phyloP scores from a whole-genome alignment of 2,797 vertebrate species.

The Numenius phaeopus region DNA sequence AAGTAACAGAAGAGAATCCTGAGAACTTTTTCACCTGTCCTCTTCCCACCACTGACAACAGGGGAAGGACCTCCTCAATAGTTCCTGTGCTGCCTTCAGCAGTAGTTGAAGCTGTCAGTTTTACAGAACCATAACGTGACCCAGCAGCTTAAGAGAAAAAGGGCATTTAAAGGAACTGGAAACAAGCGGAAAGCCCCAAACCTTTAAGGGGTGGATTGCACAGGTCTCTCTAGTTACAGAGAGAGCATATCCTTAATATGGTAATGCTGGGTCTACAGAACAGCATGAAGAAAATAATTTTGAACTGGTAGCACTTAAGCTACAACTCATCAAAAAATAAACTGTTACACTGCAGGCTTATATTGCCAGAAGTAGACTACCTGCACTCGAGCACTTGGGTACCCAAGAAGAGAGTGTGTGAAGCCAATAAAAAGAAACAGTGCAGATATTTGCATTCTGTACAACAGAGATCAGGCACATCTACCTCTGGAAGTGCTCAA shows the following conservation, averaged over 20 bases:
- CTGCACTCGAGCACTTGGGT: rapidly evolving
- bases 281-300: background rate
- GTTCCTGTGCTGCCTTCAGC: background rate
- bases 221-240: background rate
- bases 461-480: rapidly evolving
- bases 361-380: rapidly evolving
- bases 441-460: rapidly evolving
- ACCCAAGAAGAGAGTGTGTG: rapidly evolving
- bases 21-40: background rate
- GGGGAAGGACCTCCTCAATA: rapidly evolving
- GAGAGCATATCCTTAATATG: rapidly evolving
- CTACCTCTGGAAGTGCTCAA: rapidly evolving
- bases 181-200: background rate
- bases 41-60: rapidly evolving
- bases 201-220: background rate
- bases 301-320: background rate
- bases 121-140: background rate
- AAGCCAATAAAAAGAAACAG: rapidly evolving
- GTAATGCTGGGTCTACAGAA: background rate
- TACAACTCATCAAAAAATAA: background rate
- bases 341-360: background rate
- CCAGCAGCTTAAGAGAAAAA: background rate
- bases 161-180: background rate
- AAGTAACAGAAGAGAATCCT: background rate
- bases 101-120: background rate